Evolutionary conservation across 2,113 vertebrate species (phyloP), one percentile per base, ranked within the genome.

Genomic region (Alaudala cheleensis): DNA sequence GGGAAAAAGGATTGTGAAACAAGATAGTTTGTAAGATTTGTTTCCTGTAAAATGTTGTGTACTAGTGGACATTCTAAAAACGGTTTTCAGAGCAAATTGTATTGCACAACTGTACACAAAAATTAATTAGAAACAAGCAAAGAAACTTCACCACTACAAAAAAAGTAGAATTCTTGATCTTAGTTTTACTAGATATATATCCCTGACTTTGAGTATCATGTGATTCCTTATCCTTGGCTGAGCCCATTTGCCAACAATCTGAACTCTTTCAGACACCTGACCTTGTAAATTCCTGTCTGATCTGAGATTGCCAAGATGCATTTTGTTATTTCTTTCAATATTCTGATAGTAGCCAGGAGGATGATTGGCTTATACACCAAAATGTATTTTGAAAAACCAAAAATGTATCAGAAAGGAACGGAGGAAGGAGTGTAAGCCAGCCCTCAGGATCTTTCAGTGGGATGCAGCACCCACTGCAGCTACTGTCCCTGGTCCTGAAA

Each of bases 401-500:
- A 61, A 50, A 40, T 6, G 13, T 5, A 20, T 19, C 8, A 39
- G n/a, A 50, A 51, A 56, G 14, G 23, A 69, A n/a, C 6, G 22
- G n/a, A 21, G 24, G 31, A 24, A 47, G 29, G 7, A 10, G 31
- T 4, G 24, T 17, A 31, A 51, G 51, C 4, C 25, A 71, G 28
- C 24, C 33, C 76, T 50, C 33, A 13, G 64, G 37, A 14, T 2
- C 5, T 5, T 12, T 6, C 7, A 1, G 20, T 1, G 15, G 34
- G 67, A 72, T 60, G 34, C 8, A 1, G 40, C 0, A 3, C 6
- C 7, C 0, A 6, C 37, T 0, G 7, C 9, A 33, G 62, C 45
- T 57, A 33, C 90, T 92, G 71, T 82, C 91, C 69, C 57, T 91
- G 80, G 76, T 88, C 10, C 89, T 92, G 83, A 86, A 93, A 49